Percentiles rank a stretch among this genome's conserved stretches.
Conservation (phyloP, 2,888 invertebrate species). For the Phaonia tiefii region DNA sequence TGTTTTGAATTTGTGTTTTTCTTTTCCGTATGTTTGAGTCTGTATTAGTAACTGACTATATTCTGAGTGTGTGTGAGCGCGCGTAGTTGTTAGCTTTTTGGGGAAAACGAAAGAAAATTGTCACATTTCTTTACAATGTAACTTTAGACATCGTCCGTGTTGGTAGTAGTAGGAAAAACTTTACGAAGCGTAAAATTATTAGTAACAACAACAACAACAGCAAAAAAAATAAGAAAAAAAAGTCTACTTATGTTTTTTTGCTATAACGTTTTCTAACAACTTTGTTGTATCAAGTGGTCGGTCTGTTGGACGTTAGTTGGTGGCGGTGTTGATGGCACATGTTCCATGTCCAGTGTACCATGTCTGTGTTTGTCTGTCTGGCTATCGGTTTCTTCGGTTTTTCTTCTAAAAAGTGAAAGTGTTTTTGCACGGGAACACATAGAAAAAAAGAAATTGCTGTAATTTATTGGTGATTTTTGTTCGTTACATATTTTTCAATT, state of each 20-base stretch:
- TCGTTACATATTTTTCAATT: too few relatives aligned
- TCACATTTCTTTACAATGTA: slow-evolving; percentile 50
- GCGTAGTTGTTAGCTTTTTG: background rate
- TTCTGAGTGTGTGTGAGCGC: slow-evolving; percentile 4
- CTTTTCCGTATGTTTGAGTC: background rate
- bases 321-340: background rate
- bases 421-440: slow-evolving; percentile 17
- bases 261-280: background rate
- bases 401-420: slow-evolving; percentile 60
- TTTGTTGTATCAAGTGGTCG: background rate
- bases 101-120: slow-evolving; percentile 41
- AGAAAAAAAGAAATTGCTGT: slow-evolving; percentile 2
- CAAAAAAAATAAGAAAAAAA: slow-evolving; percentile 26
- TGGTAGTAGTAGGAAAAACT: slow-evolving; percentile 42
- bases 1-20: too few relatives aligned
- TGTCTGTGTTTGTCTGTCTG: background rate
- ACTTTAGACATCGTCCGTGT: slow-evolving; percentile 28
- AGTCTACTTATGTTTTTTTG: background rate
- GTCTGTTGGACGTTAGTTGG: background rate
- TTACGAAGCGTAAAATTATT: slow-evolving; percentile 59
- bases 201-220: background rate
- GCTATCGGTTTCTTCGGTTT: slow-evolving; percentile 19
- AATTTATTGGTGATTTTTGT: background rate
- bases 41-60: background rate
- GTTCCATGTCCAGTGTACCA: background rate